Conservation (phyloP, 2,888 invertebrate genomes). For the Tenodera sinensis region DNA sequence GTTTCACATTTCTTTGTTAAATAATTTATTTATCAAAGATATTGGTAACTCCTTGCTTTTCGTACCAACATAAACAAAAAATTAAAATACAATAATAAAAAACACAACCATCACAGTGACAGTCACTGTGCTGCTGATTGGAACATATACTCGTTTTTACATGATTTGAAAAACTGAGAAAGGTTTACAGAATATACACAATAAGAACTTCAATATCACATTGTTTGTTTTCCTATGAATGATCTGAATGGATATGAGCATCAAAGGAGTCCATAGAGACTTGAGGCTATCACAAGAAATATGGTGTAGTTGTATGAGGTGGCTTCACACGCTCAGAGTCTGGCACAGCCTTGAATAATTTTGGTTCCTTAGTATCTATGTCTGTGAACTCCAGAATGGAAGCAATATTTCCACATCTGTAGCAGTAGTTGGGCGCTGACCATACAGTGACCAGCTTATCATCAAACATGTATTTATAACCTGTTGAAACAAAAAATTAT, state of each 20-base stretch:
- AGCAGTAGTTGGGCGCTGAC: conserved; percentile 99
- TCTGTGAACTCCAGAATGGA: conserved; percentile 89
- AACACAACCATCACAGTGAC: not conserved
- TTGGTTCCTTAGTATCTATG: conserved; percentile 71
- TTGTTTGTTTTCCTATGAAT: not conserved
- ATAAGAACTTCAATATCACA: conserved; percentile 6
- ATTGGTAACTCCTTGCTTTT: not conserved
- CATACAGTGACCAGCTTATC: conserved; percentile 96
- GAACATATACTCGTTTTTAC: not conserved
- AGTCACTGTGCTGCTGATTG: not conserved
- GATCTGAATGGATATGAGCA: conserved; percentile 1
- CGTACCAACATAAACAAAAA: conserved; percentile 1
- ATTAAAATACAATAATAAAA: not conserved
- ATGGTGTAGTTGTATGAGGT: conserved; percentile 88
- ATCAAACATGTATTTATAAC: conserved; percentile 97
- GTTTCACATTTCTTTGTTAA: not conserved
- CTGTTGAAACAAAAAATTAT: conserved; percentile 49
- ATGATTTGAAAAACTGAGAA: not conserved
- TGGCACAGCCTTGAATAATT: conserved; percentile 94
- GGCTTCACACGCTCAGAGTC: conserved; percentile 92
- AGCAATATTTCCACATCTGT: conserved; percentile 97
- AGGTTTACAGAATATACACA: not conserved
- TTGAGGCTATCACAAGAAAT: conserved; percentile 73
- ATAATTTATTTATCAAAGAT: not conserved
- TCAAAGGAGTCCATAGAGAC: not conserved